These are phyloP conservation scores for Leucophora obtusa DNA, from an alignment of 2,888 invertebrate genomes.

Conservation along the genomic window DNA sequence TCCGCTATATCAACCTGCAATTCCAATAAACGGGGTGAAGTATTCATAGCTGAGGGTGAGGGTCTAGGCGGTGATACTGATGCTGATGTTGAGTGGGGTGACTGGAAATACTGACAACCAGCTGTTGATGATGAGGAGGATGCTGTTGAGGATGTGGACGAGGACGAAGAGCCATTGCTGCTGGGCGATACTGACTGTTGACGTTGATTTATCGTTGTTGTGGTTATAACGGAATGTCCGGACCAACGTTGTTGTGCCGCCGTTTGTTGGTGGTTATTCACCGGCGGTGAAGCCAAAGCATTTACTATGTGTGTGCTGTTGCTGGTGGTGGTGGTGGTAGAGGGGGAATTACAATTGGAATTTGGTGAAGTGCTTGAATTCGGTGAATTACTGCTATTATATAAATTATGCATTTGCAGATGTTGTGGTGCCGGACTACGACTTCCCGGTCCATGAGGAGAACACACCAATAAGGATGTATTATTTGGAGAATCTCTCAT, in stretches of 20 bases:
- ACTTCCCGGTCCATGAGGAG: constrained; percentile 66
- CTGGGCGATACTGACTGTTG: constrained; percentile 78
- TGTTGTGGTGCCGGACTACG: constrained; percentile 64
- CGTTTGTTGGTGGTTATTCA: constrained; percentile 71
- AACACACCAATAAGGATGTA: constrained; percentile 67
- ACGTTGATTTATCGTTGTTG: constrained; percentile 80
- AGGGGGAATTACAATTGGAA: constrained; percentile 75
- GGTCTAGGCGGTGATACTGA: constrained; percentile 79
- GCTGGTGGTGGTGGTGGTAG: constrained; percentile 74
- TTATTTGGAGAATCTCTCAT: constrained; percentile 82
- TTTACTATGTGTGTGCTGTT: constrained; percentile 68
- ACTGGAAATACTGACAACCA: constrained; percentile 79
- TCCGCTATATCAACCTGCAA: constrained; percentile 91
- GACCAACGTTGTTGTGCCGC: constrained; percentile 69
- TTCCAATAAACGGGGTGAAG: constrained; percentile 82
- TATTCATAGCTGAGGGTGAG: constrained; percentile 73
- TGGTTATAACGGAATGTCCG: constrained; percentile 83
- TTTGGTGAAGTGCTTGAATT: constrained; percentile 69
- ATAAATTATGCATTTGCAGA: constrained; percentile 49
- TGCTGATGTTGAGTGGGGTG: constrained; percentile 79
- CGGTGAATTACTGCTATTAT: constrained; percentile 56
- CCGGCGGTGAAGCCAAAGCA: constrained; percentile 76
- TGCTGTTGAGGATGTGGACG: constrained; percentile 76
- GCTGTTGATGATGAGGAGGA: constrained; percentile 70
- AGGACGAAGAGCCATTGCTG: constrained; percentile 73